Evolutionary conservation across 1,140 invertebrate species (phyloP).

Genomic region (Calliphora vicina): DNA sequence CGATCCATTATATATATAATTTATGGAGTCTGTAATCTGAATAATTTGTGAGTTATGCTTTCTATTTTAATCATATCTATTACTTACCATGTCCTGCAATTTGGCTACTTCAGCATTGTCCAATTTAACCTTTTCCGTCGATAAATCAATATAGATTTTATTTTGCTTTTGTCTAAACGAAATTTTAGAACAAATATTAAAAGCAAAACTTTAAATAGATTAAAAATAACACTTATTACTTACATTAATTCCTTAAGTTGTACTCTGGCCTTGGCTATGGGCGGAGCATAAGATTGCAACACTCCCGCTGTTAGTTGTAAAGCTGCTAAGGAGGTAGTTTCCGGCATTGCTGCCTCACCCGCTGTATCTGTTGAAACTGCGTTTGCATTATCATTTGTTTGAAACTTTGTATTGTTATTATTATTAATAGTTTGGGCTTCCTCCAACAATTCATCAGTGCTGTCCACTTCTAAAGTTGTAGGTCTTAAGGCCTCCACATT

Average conservation of each 20-base stretch:
- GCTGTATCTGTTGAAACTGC: neutral
- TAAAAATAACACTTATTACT: conserved; percentile 34
- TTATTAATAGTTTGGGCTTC: neutral
- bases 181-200: neutral
- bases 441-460: too few relatives aligned
- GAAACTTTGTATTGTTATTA: conserved; percentile 18
- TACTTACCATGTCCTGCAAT: conserved; percentile 53
- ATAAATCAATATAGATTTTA: conserved; percentile 59
- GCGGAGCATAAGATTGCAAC: conserved; percentile 52
- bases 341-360: neutral
- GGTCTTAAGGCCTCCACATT: conserved; percentile 4
- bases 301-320: conserved; percentile 51
- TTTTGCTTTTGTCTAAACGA: conserved; percentile 53
- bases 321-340: conserved; percentile 39
- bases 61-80: neutral
- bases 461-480: neutral
- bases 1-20: too few relatives aligned
- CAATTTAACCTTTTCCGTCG: conserved; percentile 56
- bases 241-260: conserved; percentile 59
- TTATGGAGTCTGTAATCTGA: too few relatives aligned
- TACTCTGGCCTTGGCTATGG: conserved; percentile 44
- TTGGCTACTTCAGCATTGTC: conserved; percentile 53
- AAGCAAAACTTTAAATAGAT: neutral
- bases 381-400: neutral
- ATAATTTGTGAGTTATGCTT: too few relatives aligned